Conservation (phyloP, 2,113 vertebrate species). For the Colistium nudipinnis region DNA sequence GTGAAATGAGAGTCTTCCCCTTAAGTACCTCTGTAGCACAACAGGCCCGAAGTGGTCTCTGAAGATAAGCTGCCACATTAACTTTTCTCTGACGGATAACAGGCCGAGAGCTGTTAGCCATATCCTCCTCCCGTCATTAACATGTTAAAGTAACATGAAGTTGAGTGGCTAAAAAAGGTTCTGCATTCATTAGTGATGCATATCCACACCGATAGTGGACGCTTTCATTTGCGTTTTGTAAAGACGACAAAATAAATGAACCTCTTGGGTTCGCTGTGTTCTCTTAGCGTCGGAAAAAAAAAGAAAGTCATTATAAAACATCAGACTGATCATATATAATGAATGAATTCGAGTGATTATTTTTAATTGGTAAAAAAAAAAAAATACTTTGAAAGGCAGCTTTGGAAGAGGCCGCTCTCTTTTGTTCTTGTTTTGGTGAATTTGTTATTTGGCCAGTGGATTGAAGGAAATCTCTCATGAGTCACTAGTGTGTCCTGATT, state of each 20-base stretch:
- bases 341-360: neutral
- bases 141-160: neutral
- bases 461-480: neutral
- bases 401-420: no score
- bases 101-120: slow-evolving; percentile 7
- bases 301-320: neutral
- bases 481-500: slow-evolving; percentile 5
- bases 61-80: slow-evolving; percentile 59
- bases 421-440: slow-evolving; percentile 20
- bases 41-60: slow-evolving; percentile 52
- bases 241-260: neutral
- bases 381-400: slow-evolving; percentile 2
- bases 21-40: slow-evolving; percentile 50
- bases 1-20: slow-evolving; percentile 56
- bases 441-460: slow-evolving; percentile 18
- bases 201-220: no score
- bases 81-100: slow-evolving; percentile 21
- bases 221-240: neutral
- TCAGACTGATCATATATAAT: neutral
- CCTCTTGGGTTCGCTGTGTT: neutral
- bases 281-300: neutral
- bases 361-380: neutral
- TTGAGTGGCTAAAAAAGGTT: neutral
- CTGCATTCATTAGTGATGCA: slow-evolving; percentile 1
- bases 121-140: slow-evolving; percentile 6